Conservation (phyloP, 2,888 invertebrate genomes). For the Lapara coniferarum region DNA sequence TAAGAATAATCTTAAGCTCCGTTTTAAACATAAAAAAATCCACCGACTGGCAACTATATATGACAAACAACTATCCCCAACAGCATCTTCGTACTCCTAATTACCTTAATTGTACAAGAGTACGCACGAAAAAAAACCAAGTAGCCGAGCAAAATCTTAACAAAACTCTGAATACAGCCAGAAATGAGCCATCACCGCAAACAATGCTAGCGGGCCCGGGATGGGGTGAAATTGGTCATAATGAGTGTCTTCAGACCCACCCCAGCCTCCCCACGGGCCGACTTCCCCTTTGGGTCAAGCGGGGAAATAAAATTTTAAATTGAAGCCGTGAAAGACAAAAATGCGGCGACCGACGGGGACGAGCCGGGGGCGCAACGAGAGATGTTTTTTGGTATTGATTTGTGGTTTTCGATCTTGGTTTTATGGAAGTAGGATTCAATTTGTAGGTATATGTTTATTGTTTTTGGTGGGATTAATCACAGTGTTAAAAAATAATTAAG, state of each 20-base stretch:
- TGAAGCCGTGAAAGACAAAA: constrained; percentile 77
- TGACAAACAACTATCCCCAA: neutral
- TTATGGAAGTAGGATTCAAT: too few relatives aligned
- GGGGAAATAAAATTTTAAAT: constrained; percentile 79
- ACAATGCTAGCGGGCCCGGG: constrained; percentile 52
- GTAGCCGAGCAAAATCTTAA: constrained; percentile 46
- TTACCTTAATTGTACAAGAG: constrained; percentile 18
- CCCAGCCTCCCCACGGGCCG: constrained; percentile 35
- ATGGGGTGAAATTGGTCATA: constrained; percentile 80
- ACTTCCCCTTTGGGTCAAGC: constrained; percentile 72
- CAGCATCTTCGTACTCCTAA: neutral
- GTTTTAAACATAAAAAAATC: too few relatives aligned
- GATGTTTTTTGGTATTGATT: too few relatives aligned
- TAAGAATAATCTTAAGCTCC: too few relatives aligned
- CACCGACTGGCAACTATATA: too few relatives aligned
- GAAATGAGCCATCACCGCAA: constrained; percentile 71
- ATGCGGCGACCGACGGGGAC: constrained; percentile 50
- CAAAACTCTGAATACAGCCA: constrained; percentile 67
- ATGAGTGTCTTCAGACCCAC: constrained; percentile 69
- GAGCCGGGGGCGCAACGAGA: constrained; percentile 30
- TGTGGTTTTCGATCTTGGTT: too few relatives aligned
- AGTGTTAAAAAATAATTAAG: too few relatives aligned
- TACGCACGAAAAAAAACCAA: constrained; percentile 31
- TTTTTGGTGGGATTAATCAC: too few relatives aligned
- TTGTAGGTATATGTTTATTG: too few relatives aligned